Conservation (phyloP, 2,797 vertebrate species). For the Pelochelys cantorii region DNA sequence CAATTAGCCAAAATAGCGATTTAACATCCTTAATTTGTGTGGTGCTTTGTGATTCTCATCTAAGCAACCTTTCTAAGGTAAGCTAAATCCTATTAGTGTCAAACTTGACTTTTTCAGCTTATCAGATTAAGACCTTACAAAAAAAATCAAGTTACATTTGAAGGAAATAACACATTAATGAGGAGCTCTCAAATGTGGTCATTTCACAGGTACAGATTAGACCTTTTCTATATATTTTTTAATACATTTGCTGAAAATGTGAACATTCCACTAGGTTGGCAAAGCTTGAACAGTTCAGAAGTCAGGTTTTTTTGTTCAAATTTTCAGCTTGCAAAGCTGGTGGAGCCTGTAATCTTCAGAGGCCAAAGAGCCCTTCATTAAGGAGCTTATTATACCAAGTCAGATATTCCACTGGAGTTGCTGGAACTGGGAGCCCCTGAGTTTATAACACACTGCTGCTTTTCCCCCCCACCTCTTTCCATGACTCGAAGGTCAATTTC, state of each 20-base stretch:
- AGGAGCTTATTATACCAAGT: not conserved
- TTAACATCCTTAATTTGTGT: not conserved
- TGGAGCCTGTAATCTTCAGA: accelerated
- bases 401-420: not conserved
- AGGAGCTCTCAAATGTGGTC: not conserved
- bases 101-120: not conserved
- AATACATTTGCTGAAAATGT: not conserved
- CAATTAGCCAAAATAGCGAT: too few species aligned
- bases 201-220: not conserved
- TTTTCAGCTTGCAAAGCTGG: not conserved
- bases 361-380: not conserved
- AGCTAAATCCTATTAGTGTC: not conserved
- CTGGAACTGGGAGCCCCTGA: not conserved
- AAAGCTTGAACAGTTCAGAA: not conserved
- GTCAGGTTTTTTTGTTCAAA: not conserved
- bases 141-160: not conserved
- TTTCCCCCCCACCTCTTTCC: too few species aligned
- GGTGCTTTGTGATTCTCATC: not conserved
- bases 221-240: not conserved
- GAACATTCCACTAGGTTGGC: accelerated
- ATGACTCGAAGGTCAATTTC: too few species aligned
- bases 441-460: not conserved
- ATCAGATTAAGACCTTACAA: not conserved
- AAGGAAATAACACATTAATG: not conserved
- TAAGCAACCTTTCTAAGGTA: not conserved